Conservation (phyloP, 2,113 vertebrate species). For the Balaeniceps rex region DNA sequence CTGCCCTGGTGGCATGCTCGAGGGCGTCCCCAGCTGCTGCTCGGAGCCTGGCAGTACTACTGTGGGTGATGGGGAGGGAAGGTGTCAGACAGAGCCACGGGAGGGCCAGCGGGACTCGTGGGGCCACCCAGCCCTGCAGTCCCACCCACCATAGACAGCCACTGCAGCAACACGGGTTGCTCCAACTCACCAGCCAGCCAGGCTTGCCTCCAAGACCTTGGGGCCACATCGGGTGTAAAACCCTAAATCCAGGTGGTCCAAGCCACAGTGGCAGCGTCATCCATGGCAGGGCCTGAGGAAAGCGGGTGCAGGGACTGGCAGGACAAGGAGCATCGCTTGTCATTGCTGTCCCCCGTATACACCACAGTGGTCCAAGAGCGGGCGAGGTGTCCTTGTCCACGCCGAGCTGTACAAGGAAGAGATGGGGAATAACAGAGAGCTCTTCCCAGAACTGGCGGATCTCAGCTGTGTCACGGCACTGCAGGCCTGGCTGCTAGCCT, state of each 20-base stretch:
- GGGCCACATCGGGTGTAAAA: not conserved
- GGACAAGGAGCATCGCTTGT: fast-evolving
- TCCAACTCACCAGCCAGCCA: fast-evolving
- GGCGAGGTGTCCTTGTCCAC: not conserved
- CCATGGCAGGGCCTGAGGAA: not conserved
- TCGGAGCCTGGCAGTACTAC: not conserved
- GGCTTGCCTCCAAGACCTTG: not conserved
- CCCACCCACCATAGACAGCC: not conserved
- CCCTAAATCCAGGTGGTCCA: not conserved
- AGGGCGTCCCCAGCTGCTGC: not conserved
- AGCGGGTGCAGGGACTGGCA: not conserved
- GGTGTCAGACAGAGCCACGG: not conserved
- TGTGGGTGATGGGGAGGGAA: not conserved
- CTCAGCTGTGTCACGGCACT: not conserved
- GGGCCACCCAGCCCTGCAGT: not conserved
- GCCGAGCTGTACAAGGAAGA: not conserved
- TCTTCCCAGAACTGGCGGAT: not conserved
- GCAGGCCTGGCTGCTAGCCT: not conserved
- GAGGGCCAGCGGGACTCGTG: not conserved
- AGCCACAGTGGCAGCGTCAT: not conserved
- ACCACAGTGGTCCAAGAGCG: not conserved
- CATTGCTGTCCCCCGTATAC: not conserved
- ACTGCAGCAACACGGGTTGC: not conserved
- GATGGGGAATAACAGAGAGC: not conserved
- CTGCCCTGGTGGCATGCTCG: not conserved